Evolutionary conservation across 2,797 vertebrate genomes (phyloP), one percentile per base, ranked within the genome.

Genomic region (Crenichthys baileyi): DNA sequence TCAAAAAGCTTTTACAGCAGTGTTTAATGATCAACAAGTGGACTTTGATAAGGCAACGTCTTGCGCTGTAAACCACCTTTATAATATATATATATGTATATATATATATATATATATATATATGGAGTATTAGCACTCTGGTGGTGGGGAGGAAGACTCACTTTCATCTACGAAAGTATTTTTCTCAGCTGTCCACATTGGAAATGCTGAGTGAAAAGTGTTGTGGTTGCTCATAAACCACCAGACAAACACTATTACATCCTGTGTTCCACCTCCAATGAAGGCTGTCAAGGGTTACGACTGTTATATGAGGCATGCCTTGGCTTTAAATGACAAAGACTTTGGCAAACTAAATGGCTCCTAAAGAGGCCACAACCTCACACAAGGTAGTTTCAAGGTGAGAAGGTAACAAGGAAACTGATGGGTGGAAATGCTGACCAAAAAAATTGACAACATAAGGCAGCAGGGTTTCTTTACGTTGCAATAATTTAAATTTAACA

Each of bases 1-100:
- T 1, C 18, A n/a, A 48, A 50, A 72, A 72, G 7, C 20, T 70
- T 77, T 73, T 68, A n/a, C 55, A 73, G 48, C 60, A 13, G 1
- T 50, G 72, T 67, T 60, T 18, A 41, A 72, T 46, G 68, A 70
- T 9, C 11, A 68, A 70, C 63, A 24, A 48, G 5, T 56, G 22
- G 63, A 26, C 36, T 70, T 24, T 67, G 71, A 31, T 46, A 78
- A 85, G 51, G 44, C 56, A 48, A 81, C 13, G 53, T 22, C 36
- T 50, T n/a, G 18, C 26, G 22, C 29, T 50, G 1, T 63, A 41
- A 72, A 73, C 41, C 15, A 15, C 13, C 7, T 51, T 68, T 50
- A 46, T 44, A 58, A 63, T 73, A 3, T 31, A 31, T 31, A 31
- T 31, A 31, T 31, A 31, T 31, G 3, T 31, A 31, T 31, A 31